Conservation (phyloP, 2,888 invertebrate genomes). For the Drosophila emarginata region DNA sequence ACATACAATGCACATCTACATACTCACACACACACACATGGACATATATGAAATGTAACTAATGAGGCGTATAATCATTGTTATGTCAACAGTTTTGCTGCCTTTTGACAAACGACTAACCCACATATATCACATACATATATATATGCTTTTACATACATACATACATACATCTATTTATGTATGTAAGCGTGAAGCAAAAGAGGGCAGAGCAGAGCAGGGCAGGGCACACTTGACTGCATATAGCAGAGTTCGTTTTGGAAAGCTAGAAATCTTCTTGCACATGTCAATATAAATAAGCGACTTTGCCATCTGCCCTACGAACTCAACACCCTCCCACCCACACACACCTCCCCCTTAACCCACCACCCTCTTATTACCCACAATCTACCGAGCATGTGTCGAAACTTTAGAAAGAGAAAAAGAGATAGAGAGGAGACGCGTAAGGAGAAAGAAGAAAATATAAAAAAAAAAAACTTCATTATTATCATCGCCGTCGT, state of each 20-base stretch:
- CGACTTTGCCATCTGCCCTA: conserved; percentile 37
- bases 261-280: conserved; percentile 56
- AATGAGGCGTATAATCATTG: conserved; percentile 78
- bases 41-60: conserved; percentile 58
- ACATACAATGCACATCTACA: conserved; percentile 11
- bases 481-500: conserved; percentile 45
- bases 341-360: no score
- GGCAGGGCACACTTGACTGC: conserved; percentile 28
- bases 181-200: not conserved
- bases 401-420: conserved; percentile 53
- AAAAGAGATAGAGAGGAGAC: not conserved
- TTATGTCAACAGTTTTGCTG: conserved; percentile 78
- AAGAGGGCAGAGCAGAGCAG: not conserved
- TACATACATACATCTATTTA: not conserved
- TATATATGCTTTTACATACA: conserved; percentile 3
- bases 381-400: conserved; percentile 35
- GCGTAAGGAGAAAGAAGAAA: not conserved
- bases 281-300: conserved; percentile 73
- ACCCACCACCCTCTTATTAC: no score
- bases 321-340: not conserved
- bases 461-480: conserved; percentile 44
- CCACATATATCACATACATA: conserved; percentile 26
- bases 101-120: conserved; percentile 69
- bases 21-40: conserved; percentile 20
- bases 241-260: conserved; percentile 39